These are phyloP conservation scores for Coluber constrictor DNA, from an alignment of 2,797 vertebrate species.

Conservation along the genomic window DNA sequence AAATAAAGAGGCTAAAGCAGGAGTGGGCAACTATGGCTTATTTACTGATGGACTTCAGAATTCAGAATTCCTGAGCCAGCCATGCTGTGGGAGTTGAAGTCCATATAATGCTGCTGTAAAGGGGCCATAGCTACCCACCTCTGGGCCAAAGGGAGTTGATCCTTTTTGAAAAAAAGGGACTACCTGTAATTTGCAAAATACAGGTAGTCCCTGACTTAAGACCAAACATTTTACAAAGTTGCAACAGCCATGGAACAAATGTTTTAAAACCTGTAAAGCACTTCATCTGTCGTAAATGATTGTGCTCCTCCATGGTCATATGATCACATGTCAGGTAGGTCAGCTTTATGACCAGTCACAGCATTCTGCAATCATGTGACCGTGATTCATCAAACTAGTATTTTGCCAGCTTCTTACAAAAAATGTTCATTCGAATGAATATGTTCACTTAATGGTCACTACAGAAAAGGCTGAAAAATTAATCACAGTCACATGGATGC, in stretches of 20 bases:
- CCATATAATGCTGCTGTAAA: background rate
- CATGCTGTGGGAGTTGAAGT: background rate
- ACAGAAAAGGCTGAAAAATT: background rate
- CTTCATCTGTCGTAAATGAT: background rate
- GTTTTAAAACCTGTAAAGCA: background rate
- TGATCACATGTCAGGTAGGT: background rate
- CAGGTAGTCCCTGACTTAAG: background rate
- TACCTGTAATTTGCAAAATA: background rate
- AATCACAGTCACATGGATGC: background rate
- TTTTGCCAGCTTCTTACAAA: background rate
- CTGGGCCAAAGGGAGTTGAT: background rate
- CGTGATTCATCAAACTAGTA: background rate
- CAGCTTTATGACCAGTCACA: background rate
- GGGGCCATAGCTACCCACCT: background rate
- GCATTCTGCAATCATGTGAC: background rate
- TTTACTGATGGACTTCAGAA: background rate
- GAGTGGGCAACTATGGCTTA: background rate
- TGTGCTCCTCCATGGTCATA: background rate
- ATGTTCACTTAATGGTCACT: background rate
- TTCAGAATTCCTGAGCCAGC: background rate
- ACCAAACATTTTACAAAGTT: background rate
- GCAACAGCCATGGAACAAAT: background rate
- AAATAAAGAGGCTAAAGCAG: background rate
- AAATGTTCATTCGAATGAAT: background rate
- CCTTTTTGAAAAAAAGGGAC: background rate